Base-by-base conservation (phyloP, 2,888 invertebrate species). In the Embidobia sp. region DNA sequence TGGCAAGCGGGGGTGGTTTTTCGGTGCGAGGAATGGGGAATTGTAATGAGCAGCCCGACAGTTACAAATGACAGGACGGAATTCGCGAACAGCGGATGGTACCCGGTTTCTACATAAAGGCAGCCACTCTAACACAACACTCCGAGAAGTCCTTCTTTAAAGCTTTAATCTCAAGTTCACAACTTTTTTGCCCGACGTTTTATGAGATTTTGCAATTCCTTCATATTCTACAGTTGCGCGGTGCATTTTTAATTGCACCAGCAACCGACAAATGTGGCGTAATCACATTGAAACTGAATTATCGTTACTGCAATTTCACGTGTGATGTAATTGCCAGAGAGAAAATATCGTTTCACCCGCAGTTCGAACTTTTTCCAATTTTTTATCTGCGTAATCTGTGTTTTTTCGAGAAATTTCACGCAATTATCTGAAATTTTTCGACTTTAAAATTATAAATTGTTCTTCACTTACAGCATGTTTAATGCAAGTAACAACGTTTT, bases 21-120 rank as follows among this genome's bases (percentile, higher is more conserved):
- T 79, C 66, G 82, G 80, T 79, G 78, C 85, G 85, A 86, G 87
- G 89, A 88, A 89, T 87, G 89, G 89, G 88, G 88, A 89, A 89
- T 89, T 89, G 89, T 89, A 89, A 89, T 89, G 89, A 89, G 89
- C 89, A 88, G 85, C 85, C 87, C 84, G 89, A 89, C 89, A 89
- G 89, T 89, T 89, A 89, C 89, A 89, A 89, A 89, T 89, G 89
- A 89, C 88, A 89, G 89, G 88, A 89, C 86, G 89, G 89, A 89
- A 89, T 89, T 89, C 89, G 88, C 89, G 88, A 87, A 85, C 87
- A 86, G 85, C 87, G 88, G 73, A 87, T 88, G 86, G 87, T 86
- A 87, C 83, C 86, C 86, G 83, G 85, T 83, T 82, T 83, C 84
- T 84, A 85, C 85, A 85, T 86, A 87, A 87, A 88, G 87, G 84